These are phyloP conservation scores for Heteromurus nitidus DNA, from an alignment of 2,888 invertebrate species.

Conservation along the genomic window DNA sequence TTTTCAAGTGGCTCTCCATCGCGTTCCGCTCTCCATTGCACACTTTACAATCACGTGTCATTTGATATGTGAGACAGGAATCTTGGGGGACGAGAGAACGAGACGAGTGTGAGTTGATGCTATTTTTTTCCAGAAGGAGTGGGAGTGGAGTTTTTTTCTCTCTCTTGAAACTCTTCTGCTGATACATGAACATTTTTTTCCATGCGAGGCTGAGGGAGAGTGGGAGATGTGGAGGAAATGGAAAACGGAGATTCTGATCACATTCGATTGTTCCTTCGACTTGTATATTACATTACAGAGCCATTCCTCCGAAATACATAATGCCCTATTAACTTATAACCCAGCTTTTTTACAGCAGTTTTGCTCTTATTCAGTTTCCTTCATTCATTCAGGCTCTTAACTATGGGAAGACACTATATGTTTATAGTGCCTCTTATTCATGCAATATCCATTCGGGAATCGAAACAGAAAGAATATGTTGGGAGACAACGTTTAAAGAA, in stretches of 20 bases:
- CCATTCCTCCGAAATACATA: constrained; percentile 18
- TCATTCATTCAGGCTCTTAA: no score
- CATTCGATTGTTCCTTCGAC: constrained; percentile 32
- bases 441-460: neutral
- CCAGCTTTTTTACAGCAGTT: no score
- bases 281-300: no score
- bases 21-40: neutral
- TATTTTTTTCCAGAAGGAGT: no score
- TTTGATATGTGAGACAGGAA: constrained; percentile 30
- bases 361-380: no score
- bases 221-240: neutral
- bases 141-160: no score
- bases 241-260: constrained; percentile 37
- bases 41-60: neutral
- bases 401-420: no score
- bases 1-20: constrained; percentile 3
- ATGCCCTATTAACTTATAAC: constrained; percentile 24
- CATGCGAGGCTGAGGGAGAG: constrained; percentile 13
- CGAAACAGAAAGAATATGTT: neutral
- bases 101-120: no score
- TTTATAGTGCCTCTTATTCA: neutral
- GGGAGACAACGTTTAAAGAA: neutral
- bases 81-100: neutral
- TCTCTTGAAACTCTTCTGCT: no score
- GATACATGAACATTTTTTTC: neutral